Percentiles rank a stretch among this genome's conserved stretches.
phyloP scores from a whole-genome alignment of 2,888 invertebrate species.

The Brachypalpus laphriformis region DNA sequence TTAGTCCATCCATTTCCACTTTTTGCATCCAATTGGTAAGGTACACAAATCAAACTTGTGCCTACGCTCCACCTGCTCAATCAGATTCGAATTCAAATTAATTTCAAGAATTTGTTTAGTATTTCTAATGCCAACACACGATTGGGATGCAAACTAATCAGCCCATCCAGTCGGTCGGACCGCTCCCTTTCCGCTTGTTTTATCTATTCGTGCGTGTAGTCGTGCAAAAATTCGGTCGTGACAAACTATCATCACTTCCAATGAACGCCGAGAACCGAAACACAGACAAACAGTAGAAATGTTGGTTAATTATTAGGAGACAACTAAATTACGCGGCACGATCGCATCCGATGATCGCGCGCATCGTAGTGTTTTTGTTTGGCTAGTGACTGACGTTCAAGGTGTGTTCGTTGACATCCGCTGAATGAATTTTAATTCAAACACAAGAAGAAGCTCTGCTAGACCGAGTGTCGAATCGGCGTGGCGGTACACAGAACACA shows the following conservation, averaged over 20 bases:
- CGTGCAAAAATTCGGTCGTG: constrained; percentile 51
- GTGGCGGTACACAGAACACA: background rate
- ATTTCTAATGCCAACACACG: constrained; percentile 4
- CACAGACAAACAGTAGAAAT: constrained; percentile 27
- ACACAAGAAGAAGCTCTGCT: constrained; percentile 6
- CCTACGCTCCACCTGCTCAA: constrained; percentile 1
- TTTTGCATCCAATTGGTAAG: background rate
- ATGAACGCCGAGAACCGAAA: background rate
- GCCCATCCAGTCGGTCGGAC: background rate
- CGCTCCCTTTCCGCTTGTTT: constrained; percentile 57
- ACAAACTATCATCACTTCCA: constrained; percentile 31
- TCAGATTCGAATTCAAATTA: background rate
- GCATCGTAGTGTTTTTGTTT: background rate
- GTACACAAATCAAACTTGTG: background rate
- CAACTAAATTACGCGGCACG: constrained; percentile 56
- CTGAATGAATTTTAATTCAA: constrained; percentile 48
- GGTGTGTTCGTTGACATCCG: constrained; percentile 57
- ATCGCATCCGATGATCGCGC: constrained; percentile 35
- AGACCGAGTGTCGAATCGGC: constrained; percentile 29
- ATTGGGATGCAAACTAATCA: background rate
- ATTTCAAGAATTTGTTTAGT: background rate
- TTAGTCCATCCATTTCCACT: background rate
- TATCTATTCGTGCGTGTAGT: constrained; percentile 23
- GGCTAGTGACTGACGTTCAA: background rate
- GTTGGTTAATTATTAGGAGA: constrained; percentile 38